These are phyloP conservation scores for Gymnopithys bicolor DNA, from an alignment of 2,797 vertebrate species.

Conservation along the genomic window DNA sequence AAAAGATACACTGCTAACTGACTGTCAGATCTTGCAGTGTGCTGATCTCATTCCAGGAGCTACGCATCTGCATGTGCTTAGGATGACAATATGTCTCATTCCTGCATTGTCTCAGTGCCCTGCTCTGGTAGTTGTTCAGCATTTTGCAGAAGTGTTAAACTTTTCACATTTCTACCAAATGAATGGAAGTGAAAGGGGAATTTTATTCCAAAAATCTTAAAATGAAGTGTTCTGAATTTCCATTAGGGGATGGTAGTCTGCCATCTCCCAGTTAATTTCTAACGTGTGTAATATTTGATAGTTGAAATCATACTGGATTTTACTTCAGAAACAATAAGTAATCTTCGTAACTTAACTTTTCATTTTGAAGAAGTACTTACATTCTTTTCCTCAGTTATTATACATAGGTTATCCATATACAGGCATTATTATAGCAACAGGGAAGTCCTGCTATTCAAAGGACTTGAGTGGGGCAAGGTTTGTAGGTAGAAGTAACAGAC, in stretches of 20 bases:
- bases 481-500: not conserved
- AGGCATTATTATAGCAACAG: not conserved
- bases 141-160: not conserved
- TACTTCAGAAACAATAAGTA: not conserved
- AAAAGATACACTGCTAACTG: not conserved
- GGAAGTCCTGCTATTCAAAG: not conserved
- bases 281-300: rapidly evolving
- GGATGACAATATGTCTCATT: not conserved
- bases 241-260: not conserved
- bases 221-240: not conserved
- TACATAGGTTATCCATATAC: not conserved
- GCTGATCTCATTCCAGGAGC: not conserved
- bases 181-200: not conserved
- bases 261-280: not conserved
- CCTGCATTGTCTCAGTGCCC: not conserved
- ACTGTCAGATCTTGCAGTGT: not conserved
- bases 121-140: not conserved
- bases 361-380: not conserved
- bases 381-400: not conserved
- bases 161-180: not conserved
- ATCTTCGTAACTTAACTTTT: not conserved
- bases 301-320: not conserved
- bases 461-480: not conserved
- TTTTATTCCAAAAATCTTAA: not conserved
- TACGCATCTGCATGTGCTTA: not conserved